Percentiles rank a stretch among this genome's conserved stretches.
Evolutionary conservation across 2,888 invertebrate species (phyloP).

Genomic region (Ennomos fuscantarius): DNA sequence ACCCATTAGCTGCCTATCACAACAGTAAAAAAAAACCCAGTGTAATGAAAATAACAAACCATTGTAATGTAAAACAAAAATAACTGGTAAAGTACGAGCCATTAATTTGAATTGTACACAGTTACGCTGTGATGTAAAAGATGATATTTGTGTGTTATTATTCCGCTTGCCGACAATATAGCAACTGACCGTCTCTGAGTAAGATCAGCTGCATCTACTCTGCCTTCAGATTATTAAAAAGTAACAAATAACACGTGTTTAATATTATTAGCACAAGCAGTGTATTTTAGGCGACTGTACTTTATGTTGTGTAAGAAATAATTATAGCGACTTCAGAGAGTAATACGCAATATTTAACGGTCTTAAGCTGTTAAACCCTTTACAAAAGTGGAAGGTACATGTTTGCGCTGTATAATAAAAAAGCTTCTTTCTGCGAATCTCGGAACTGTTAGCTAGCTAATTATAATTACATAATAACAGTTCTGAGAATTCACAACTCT

Average conservation of each 20-base stretch:
- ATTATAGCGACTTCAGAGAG: too few species aligned
- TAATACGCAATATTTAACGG: too few species aligned
- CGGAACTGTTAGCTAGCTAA: too few species aligned
- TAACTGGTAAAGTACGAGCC: constrained; percentile 60
- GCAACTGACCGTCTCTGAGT: not conserved
- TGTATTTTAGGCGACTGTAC: constrained; percentile 1
- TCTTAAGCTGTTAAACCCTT: too few species aligned
- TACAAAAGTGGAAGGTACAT: too few species aligned
- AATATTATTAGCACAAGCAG: not conserved
- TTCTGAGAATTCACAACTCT: too few species aligned
- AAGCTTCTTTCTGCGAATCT: too few species aligned
- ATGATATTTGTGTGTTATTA: constrained; percentile 49
- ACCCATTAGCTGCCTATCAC: constrained; percentile 40
- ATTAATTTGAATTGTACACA: constrained; percentile 65
- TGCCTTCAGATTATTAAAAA: not conserved
- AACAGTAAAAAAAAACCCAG: constrained; percentile 25
- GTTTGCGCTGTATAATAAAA: too few species aligned
- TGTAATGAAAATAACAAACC: constrained; percentile 55
- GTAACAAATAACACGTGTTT: not conserved
- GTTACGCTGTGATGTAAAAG: constrained; percentile 52
- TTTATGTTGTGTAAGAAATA: not conserved
- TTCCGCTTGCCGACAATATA: not conserved
- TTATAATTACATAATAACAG: too few species aligned
- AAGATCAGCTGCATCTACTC: constrained; percentile 8
- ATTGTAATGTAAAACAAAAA: constrained; percentile 62